Evolutionary conservation across 1,140 invertebrate genomes (phyloP).

Genomic region (Cydia splendana): DNA sequence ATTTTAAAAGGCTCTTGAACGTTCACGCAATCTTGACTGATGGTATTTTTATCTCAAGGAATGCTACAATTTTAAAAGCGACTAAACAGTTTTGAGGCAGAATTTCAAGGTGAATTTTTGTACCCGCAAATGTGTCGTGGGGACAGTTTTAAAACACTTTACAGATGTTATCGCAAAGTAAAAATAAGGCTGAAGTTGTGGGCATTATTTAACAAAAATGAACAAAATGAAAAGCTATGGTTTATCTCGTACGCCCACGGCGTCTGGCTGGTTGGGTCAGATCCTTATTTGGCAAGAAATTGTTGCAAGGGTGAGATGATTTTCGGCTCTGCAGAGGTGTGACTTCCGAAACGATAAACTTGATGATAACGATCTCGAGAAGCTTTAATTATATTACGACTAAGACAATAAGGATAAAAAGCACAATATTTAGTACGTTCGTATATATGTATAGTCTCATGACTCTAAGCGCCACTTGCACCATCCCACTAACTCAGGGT

Average conservation of each 20-base stretch:
- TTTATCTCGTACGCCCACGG: conserved; percentile 23
- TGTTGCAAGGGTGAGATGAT: conserved; percentile 23
- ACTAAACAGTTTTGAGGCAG: conserved; percentile 3
- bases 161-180: conserved; percentile 26
- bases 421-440: not conserved
- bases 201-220: conserved; percentile 26
- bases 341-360: conserved; percentile 5
- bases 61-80: conserved; percentile 8
- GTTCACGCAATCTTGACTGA: conserved; percentile 20
- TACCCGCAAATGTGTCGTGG: conserved; percentile 1
- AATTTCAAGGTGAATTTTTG: conserved; percentile 15
- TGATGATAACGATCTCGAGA: not conserved
- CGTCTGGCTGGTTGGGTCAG: conserved; percentile 19
- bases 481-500: too few relatives aligned
- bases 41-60: conserved; percentile 16
- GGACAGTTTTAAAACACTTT: not conserved
- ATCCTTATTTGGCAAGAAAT: conserved; percentile 28
- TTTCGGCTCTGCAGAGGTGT: not conserved
- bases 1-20: conserved; percentile 12
- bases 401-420: not conserved
- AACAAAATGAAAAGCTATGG: conserved; percentile 24
- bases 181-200: not conserved
- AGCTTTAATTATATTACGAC: not conserved
- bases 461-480: too few relatives aligned
- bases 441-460: too few relatives aligned